Base-by-base conservation (phyloP, 2,113 vertebrate species). In the Furnarius figulus region DNA sequence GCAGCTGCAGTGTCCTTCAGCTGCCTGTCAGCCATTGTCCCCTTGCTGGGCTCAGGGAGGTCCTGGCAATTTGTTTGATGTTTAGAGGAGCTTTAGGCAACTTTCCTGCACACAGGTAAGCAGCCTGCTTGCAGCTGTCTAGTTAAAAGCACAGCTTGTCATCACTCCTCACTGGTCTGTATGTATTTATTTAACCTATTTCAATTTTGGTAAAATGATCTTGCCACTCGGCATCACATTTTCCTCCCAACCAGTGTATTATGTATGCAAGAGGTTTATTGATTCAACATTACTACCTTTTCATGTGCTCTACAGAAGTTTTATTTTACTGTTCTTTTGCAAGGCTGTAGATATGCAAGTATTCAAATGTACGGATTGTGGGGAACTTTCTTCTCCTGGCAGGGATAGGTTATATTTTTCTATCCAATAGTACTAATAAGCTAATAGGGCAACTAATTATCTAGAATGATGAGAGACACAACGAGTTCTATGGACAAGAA, bases 1-100 rank as follows among this genome's bases (percentile, higher is more conserved):
- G 81, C 11, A 8, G 72, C 80, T 93, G 88, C 90, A 78, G 4
- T 73, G 95, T 93, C 97, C 95, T 96, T 71, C 44, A 62, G 17
- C 28, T 68, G 90, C 46, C 76, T 89, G 76, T 68, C 59, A 42
- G 59, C 63, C 37, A 9, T 22, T 30, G 75, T 72, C 59, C 62
- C 77, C 55, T 24, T 25, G 33, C 67, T 42, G 19, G 44, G 59
- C 46, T 74, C 67, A 28, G 67, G 25, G 61, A 67, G 50, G 49
- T 39, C 35, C 33, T 49, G 37, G 50, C 70, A 71, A 61, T 37
- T 53, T n/a, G 25, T 70, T 49, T 46, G 18, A 39, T 47, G 27
- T 20, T 78, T 35, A 19, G 12, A 52, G 65, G 50, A 90, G 75
- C 73, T 65, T 50, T 50, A 14, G 85, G 70, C 28, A 76, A 37